Conservation (phyloP, 2,113 vertebrate genomes). For the Meles meles region DNA sequence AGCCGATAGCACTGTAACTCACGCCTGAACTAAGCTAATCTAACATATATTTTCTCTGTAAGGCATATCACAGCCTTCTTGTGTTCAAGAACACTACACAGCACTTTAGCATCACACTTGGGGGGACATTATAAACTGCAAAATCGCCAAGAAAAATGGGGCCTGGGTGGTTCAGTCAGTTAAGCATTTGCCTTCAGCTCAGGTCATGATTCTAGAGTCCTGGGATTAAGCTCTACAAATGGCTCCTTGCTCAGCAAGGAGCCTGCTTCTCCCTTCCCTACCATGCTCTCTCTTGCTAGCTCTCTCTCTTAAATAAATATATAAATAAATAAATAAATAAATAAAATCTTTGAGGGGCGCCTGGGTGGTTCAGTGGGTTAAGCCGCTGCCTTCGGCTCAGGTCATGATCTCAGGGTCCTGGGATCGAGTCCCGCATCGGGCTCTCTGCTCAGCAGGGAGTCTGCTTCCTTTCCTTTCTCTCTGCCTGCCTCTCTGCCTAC, state of each 20-base stretch:
- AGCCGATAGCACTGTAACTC: not conserved
- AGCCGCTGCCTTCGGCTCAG: no score
- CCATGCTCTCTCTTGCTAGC: not conserved
- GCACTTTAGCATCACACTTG: not conserved
- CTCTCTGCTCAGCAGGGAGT: no score
- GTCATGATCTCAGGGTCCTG: no score
- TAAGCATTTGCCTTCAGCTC: not conserved
- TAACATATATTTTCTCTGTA: not conserved
- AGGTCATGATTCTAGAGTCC: not conserved
- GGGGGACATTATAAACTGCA: not conserved
- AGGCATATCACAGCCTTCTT: not conserved
- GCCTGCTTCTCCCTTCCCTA: not conserved
- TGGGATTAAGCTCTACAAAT: not conserved
- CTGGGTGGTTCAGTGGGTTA: no score
- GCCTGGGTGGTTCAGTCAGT: not conserved
- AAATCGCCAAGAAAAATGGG: not conserved
- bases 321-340: no score
- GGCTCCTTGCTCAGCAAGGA: not conserved
- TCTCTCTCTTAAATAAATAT: no score
- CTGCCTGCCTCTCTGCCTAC: no score
- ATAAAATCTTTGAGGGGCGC: not conserved
- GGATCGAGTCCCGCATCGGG: no score
- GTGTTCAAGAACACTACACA: not conserved
- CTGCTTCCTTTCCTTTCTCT: no score
- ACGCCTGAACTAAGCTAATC: not conserved